phyloP scores from a whole-genome alignment of 1,140 invertebrate species.

The Orchestia grillus region DNA sequence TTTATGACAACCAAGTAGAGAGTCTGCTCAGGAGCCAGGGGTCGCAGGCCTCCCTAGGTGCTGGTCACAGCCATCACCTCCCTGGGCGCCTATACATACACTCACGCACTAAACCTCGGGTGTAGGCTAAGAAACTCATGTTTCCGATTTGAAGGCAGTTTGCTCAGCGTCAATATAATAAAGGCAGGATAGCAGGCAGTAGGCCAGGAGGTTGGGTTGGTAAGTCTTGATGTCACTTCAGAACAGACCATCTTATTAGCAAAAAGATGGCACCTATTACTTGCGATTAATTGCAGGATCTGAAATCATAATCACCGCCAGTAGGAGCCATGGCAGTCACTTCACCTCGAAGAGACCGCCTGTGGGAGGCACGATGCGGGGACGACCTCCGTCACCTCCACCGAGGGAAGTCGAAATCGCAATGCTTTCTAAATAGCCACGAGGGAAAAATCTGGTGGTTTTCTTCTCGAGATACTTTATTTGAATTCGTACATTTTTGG shows the following conservation, averaged over 20 bases:
- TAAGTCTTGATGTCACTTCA: background rate
- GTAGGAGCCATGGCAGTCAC: background rate
- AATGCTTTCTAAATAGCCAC: background rate
- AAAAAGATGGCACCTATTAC: background rate
- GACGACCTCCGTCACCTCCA: background rate
- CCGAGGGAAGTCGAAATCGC: too few relatives aligned
- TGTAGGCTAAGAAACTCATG: too few relatives aligned
- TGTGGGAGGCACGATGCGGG: background rate
- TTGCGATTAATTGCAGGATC: background rate
- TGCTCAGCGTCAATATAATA: too few relatives aligned
- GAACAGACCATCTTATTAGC: background rate
- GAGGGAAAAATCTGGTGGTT: background rate
- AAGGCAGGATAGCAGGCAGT: too few relatives aligned
- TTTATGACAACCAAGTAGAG: background rate
- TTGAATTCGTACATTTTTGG: background rate
- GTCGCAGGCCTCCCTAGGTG: background rate
- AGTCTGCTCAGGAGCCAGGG: slow-evolving; percentile 22
- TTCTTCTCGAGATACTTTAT: background rate
- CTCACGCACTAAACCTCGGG: too few relatives aligned
- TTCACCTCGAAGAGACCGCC: background rate
- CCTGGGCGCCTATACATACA: background rate
- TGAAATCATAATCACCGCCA: background rate
- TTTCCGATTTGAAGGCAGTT: too few relatives aligned
- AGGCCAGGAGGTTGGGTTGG: too few relatives aligned
- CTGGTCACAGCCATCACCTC: background rate